phyloP scores from a whole-genome alignment of 2,888 invertebrate genomes.

The Apamea epomidion region DNA sequence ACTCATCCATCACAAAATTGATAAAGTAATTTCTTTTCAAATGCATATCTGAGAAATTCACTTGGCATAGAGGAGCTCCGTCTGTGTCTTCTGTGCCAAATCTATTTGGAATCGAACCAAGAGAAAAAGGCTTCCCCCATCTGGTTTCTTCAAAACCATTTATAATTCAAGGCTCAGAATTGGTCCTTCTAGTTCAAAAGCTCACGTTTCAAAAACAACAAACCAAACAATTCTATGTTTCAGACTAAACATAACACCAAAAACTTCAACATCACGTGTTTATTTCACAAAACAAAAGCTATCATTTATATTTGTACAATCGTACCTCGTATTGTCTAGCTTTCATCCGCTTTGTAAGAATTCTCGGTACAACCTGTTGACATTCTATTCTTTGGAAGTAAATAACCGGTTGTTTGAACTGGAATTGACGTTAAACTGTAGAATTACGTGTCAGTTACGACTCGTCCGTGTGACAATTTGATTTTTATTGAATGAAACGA shows the following conservation, averaged over 20 bases:
- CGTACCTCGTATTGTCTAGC: conserved; percentile 55
- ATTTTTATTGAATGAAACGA: conserved; percentile 72
- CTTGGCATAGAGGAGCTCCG: conserved; percentile 27
- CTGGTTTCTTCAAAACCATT: conserved; percentile 6
- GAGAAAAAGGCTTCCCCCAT: background rate
- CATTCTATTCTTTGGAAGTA: conserved; percentile 78
- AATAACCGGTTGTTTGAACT: conserved; percentile 80
- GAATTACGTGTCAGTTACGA: conserved; percentile 73
- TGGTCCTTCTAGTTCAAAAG: background rate
- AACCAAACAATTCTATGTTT: conserved; percentile 19
- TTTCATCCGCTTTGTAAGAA: conserved; percentile 70
- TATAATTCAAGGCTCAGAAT: conserved; percentile 4
- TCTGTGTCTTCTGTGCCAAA: conserved; percentile 30
- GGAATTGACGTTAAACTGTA: conserved; percentile 74
- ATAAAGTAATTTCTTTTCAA: conserved; percentile 7
- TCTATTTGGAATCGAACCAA: conserved; percentile 24
- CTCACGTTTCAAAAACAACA: conserved; percentile 36
- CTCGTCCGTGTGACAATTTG: conserved; percentile 57
- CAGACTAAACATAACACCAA: conserved; percentile 43
- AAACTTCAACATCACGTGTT: conserved; percentile 48
- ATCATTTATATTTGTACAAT: conserved; percentile 59
- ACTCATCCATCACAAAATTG: background rate
- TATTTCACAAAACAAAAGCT: conserved; percentile 56
- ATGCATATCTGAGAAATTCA: background rate
- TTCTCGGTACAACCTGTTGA: conserved; percentile 81